phyloP scores from a whole-genome alignment of 1,140 invertebrate genomes.

The Venustaconcha ellipsiformis region DNA sequence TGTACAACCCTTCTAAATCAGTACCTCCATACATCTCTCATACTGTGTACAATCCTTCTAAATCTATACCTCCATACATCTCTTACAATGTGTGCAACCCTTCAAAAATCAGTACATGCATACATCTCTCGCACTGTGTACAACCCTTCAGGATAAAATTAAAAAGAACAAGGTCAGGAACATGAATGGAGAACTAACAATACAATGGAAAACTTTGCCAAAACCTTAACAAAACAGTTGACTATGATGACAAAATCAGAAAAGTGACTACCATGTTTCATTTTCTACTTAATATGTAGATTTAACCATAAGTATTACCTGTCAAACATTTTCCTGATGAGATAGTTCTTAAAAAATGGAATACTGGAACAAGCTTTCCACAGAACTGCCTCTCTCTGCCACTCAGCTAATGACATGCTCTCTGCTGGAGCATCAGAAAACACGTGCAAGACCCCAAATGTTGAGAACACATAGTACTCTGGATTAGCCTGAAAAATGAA shows the following conservation, averaged over 20 bases:
- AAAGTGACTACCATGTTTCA: neutral
- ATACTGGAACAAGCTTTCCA: conserved; percentile 62
- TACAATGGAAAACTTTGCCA: too few species aligned
- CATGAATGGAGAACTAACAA: too few species aligned
- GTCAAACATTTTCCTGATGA: conserved; percentile 58
- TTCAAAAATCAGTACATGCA: too few species aligned
- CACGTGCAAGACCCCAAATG: conserved; percentile 67
- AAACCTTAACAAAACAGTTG: neutral
- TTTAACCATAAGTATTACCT: conserved; percentile 39
- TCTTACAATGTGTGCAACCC: too few species aligned
- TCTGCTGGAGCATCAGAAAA: conserved; percentile 57
- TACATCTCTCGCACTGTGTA: too few species aligned
- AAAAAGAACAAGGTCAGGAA: too few species aligned
- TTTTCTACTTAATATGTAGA: too few species aligned
- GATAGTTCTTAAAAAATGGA: conserved; percentile 67
- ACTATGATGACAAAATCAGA: neutral
- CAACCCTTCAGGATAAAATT: too few species aligned
- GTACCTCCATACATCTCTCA: too few species aligned
- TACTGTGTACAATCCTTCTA: too few species aligned
- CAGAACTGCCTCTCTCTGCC: conserved; percentile 65
- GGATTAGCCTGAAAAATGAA: conserved; percentile 42
- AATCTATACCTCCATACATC: too few species aligned
- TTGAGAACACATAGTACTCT: conserved; percentile 67
- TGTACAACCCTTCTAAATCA: too few species aligned
- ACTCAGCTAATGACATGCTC: conserved; percentile 61